phyloP scores from a whole-genome alignment of 2,888 invertebrate genomes.

The Elegia similella region DNA sequence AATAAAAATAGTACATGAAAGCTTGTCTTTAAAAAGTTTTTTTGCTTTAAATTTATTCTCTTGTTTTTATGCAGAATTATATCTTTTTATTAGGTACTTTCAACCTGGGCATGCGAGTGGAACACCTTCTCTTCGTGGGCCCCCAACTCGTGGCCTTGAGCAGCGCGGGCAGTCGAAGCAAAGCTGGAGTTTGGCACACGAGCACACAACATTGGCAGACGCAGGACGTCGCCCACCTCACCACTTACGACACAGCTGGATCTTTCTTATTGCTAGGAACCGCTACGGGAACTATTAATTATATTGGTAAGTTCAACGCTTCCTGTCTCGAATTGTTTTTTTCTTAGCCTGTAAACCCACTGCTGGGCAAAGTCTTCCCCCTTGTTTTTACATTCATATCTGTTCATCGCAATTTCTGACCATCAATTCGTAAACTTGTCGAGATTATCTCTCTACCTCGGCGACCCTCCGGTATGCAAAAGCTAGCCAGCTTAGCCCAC shows the following conservation, averaged over 20 bases:
- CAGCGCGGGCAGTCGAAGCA: slow-evolving; percentile 77
- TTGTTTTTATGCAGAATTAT: not conserved
- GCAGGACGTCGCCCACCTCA: slow-evolving; percentile 96
- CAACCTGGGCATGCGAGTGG: slow-evolving; percentile 94
- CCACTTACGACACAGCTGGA: slow-evolving; percentile 98
- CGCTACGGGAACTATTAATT: slow-evolving; percentile 97
- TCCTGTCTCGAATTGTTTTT: too few relatives aligned
- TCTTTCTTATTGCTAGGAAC: slow-evolving; percentile 97
- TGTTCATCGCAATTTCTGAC: too few relatives aligned
- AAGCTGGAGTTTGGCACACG: slow-evolving; percentile 99
- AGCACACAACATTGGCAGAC: slow-evolving; percentile 99
- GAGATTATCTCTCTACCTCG: too few relatives aligned
- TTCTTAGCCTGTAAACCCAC: too few relatives aligned
- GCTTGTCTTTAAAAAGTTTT: too few relatives aligned
- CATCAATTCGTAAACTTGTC: too few relatives aligned
- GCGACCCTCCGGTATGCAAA: too few relatives aligned
- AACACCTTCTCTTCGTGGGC: slow-evolving; percentile 98
- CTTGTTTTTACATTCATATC: too few relatives aligned
- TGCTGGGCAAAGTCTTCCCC: too few relatives aligned
- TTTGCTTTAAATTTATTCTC: too few relatives aligned
- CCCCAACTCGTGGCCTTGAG: slow-evolving; percentile 98
- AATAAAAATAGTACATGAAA: too few relatives aligned
- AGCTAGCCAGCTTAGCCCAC: too few relatives aligned
- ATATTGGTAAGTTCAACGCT: slow-evolving; percentile 87
- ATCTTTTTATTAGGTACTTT: slow-evolving; percentile 85